Percentiles rank a stretch among this genome's conserved stretches.
Conservation (phyloP, 2,113 vertebrate species). For the Ochotona curzoniae region DNA sequence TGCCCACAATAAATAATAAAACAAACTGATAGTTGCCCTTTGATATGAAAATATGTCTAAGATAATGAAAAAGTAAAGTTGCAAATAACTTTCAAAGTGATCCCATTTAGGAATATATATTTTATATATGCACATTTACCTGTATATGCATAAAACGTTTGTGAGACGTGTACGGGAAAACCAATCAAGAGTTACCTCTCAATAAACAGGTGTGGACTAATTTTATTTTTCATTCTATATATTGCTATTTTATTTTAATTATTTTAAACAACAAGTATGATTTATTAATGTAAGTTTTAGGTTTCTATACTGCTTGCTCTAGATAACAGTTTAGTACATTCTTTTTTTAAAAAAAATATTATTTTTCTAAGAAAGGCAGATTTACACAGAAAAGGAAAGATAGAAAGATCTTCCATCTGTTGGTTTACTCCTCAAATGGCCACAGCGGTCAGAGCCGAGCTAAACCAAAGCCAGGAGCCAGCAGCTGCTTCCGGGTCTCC, state of each 20-base stretch:
- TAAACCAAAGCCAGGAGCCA: no score
- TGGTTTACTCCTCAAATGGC: no score
- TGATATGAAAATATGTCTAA: neutral
- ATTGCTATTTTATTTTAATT: slow-evolving; percentile 5
- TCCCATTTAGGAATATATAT: slow-evolving; percentile 9
- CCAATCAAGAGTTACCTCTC: neutral
- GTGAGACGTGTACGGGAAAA: slow-evolving; percentile 31
- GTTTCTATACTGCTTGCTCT: neutral
- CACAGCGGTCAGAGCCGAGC: no score
- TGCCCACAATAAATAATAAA: slow-evolving; percentile 18
- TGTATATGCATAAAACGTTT: neutral
- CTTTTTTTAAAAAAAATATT: no score
- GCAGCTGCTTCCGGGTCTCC: no score
- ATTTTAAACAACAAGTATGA: neutral
- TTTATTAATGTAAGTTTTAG: slow-evolving; percentile 31
- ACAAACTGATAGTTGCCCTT: neutral
- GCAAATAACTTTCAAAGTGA: slow-evolving; percentile 19
- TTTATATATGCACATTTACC: neutral
- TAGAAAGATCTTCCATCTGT: no score
- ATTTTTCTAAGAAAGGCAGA: no score
- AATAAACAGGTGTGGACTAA: neutral
- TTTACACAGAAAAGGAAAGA: no score
- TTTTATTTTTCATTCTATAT: slow-evolving; percentile 43
- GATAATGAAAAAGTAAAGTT: slow-evolving; percentile 33
- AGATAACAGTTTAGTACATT: slow-evolving; percentile 21